Evolutionary conservation across 2,797 vertebrate genomes (phyloP).

Genomic region (Philypnodon macrostomus): DNA sequence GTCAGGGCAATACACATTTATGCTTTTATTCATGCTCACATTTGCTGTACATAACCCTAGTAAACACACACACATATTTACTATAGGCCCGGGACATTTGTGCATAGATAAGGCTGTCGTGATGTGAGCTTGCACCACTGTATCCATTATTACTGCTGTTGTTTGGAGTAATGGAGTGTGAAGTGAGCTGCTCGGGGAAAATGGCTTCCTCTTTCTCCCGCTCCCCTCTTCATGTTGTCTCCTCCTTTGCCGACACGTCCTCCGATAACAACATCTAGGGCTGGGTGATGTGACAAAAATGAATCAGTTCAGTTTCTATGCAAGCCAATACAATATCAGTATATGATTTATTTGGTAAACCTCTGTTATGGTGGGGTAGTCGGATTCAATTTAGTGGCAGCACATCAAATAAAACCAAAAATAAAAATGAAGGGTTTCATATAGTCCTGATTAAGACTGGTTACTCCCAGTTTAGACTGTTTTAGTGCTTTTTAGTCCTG

Average conservation of each 20-base stretch:
- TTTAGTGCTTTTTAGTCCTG: too few species aligned
- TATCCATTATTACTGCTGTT: conserved; percentile 28
- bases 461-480: too few species aligned
- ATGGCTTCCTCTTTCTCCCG: neutral
- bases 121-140: neutral
- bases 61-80: neutral
- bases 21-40: conserved; percentile 6
- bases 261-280: neutral
- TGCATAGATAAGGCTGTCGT: neutral
- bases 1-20: conserved; percentile 9
- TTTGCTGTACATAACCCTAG: neutral
- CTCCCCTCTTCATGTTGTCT: conserved; percentile 18
- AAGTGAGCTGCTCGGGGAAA: neutral
- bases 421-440: too few species aligned
- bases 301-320: too few species aligned
- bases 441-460: too few species aligned
- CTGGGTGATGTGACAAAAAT: too few species aligned
- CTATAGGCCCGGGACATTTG: neutral
- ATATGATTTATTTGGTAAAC: too few species aligned
- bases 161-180: conserved; percentile 31
- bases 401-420: too few species aligned
- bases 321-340: too few species aligned
- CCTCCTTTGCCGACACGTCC: neutral
- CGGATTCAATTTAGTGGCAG: too few species aligned
- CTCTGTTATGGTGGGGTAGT: too few species aligned